phyloP scores from a whole-genome alignment of 2,888 invertebrate species.

The Conops quadrifasciatus region DNA sequence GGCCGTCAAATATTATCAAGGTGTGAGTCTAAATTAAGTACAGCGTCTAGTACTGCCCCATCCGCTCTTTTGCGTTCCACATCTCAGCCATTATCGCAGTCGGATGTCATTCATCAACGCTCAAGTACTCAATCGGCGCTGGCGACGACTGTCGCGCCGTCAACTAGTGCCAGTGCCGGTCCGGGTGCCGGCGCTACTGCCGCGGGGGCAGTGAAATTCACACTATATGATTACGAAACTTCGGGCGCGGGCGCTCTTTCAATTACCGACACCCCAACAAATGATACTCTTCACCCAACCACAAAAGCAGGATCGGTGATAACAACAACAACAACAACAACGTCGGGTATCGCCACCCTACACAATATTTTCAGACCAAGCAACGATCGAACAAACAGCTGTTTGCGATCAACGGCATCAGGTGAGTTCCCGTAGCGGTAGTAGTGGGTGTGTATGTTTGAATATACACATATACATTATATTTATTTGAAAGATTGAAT shows the following conservation, averaged over 20 bases:
- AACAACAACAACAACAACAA: background rate
- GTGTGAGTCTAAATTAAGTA: constrained; percentile 1
- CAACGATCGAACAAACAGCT: constrained; percentile 57
- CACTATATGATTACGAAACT: constrained; percentile 46
- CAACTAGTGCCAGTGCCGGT: constrained; percentile 5
- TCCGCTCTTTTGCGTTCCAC: constrained; percentile 38
- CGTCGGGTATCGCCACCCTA: constrained; percentile 30
- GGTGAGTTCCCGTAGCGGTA: constrained; percentile 53
- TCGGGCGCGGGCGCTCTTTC: constrained; percentile 10
- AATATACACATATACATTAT: no score
- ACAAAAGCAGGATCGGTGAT: constrained; percentile 6
- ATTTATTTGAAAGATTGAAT: background rate
- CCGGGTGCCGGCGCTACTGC: constrained; percentile 27
- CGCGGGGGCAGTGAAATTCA: constrained; percentile 44
- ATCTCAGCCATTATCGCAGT: constrained; percentile 45
- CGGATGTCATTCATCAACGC: constrained; percentile 50
- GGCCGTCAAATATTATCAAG: constrained; percentile 17
- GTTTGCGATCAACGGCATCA: constrained; percentile 63
- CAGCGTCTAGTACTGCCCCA: background rate
- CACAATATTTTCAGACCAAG: constrained; percentile 54
- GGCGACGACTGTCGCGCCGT: constrained; percentile 14
- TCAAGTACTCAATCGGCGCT: constrained; percentile 38
- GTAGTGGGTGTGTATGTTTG: background rate
- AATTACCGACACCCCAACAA: constrained; percentile 41
- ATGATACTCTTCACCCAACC: constrained; percentile 49